Percentiles rank a stretch among this genome's conserved stretches.
These are phyloP conservation scores for Columba janthina DNA, from an alignment of 2,113 vertebrate genomes.

Conservation along the genomic window DNA sequence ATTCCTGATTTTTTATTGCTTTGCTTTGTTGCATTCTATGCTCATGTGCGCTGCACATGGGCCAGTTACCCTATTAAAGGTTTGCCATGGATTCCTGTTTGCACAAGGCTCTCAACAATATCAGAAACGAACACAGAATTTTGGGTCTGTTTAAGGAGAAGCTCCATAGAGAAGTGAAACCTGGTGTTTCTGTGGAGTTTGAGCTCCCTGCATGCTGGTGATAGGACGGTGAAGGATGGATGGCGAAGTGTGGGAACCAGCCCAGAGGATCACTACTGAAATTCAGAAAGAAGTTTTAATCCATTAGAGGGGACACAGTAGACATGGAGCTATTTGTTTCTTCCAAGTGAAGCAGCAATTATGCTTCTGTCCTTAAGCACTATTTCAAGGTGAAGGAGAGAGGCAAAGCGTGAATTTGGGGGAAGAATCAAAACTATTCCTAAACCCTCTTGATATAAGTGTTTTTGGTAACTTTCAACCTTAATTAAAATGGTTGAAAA, in stretches of 20 bases:
- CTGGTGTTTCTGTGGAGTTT: background rate
- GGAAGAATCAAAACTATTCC: background rate
- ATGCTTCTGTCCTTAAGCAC: background rate
- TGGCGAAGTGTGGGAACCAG: background rate
- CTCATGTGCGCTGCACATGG: rapidly evolving
- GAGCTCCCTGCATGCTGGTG: background rate
- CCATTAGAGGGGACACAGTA: background rate
- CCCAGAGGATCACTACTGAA: background rate
- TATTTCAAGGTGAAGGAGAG: background rate
- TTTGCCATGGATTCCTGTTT: background rate
- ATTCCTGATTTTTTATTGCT: background rate
- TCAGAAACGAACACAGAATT: background rate
- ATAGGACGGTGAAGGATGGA: background rate
- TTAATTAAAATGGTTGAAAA: background rate
- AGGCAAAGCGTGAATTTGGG: background rate
- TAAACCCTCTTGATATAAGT: background rate
- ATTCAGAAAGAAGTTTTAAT: background rate
- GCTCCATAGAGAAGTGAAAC: background rate
- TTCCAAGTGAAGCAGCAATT: background rate
- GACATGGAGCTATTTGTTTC: background rate
- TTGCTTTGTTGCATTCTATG: background rate
- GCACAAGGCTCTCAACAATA: background rate
- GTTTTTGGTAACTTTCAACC: background rate
- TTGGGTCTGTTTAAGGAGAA: background rate
- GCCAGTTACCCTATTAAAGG: background rate